phyloP scores from a whole-genome alignment of 2,113 vertebrate genomes.

The Chinchilla lanigera region DNA sequence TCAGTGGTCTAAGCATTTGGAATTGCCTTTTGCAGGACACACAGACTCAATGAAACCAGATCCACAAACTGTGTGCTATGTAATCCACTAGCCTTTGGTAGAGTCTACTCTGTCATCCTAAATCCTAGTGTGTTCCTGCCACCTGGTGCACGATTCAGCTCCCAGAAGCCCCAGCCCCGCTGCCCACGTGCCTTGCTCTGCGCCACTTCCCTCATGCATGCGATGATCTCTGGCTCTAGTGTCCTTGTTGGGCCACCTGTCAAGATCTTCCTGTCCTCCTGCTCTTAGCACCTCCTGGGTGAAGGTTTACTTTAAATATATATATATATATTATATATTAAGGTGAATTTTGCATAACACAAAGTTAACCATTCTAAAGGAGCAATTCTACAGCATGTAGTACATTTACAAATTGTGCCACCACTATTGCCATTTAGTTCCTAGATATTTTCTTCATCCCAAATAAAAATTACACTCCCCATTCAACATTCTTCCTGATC shows the following conservation, averaged over 20 bases:
- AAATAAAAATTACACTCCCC: not conserved
- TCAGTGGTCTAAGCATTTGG: not conserved
- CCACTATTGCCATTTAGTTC: not conserved
- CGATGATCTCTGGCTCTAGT: not conserved
- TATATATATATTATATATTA: not conserved
- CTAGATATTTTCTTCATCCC: not conserved
- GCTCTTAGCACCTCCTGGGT: not conserved
- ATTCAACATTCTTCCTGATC: not conserved
- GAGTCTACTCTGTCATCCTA: not conserved
- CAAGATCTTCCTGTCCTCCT: not conserved
- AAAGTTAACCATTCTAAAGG: not conserved
- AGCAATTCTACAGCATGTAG: not conserved
- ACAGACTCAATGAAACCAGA: not conserved
- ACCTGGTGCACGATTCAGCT: fast-evolving
- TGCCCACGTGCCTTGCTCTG: fast-evolving
- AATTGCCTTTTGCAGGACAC: not conserved
- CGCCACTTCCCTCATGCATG: not conserved
- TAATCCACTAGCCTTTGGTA: not conserved
- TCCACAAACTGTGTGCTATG: not conserved
- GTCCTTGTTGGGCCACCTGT: not conserved
- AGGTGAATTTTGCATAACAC: not conserved
- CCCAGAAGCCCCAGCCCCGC: no score
- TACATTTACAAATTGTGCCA: not conserved
- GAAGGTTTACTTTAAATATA: not conserved
- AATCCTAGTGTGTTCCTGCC: fast-evolving